Evolutionary conservation across 2,113 vertebrate genomes (phyloP), one percentile per base, ranked within the genome.

Genomic region (Rostratula benghalensis): DNA sequence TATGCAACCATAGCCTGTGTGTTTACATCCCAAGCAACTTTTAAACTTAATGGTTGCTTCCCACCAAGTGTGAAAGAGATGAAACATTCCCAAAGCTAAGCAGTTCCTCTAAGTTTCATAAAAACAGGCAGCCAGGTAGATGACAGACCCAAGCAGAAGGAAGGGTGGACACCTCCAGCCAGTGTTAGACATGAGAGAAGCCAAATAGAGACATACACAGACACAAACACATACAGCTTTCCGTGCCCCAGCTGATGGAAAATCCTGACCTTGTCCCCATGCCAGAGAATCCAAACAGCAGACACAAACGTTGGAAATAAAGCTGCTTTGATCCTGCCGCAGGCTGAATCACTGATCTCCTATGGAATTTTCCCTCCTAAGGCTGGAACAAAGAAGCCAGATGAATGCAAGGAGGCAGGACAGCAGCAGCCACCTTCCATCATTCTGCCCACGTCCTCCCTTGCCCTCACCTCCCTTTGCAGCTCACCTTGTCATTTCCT

Each of bases 351-450:
- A 2, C 60, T 84, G 83, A 91, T 94, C 14, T 68, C 69, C 81
- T 84, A 11, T 76, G 96, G 96, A 97, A 97, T 96, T 95, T 95
- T 93, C 80, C 91, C 69, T 96, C 81, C 83, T 89, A 43, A 84
- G 93, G 65, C 91, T 87, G 91, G 76, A 92, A 96, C 91, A 96
- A 96, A 95, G 93, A 33, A 84, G 9, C 39, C 51, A 43, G 83
- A 81, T 89, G 89, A 95, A 91, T 91, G 9, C 0, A 0, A 71
- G 69, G 60, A 94, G 83, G 83, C 41, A 67, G 51, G 19, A 81
- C 25, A 30, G 48, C 64, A 84, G 25, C 56, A 87, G n/a, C 2
- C 4, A 93, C 57, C 46, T 92, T 86, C 73, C 1, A 0, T 56
- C 76, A 64, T 81, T 76, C 93, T 95, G 59, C n/a, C 82, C 46